Evolutionary conservation across 2,797 vertebrate genomes (phyloP), one percentile per base, ranked within the genome.

Genomic region (Sebastes paucispinis): DNA sequence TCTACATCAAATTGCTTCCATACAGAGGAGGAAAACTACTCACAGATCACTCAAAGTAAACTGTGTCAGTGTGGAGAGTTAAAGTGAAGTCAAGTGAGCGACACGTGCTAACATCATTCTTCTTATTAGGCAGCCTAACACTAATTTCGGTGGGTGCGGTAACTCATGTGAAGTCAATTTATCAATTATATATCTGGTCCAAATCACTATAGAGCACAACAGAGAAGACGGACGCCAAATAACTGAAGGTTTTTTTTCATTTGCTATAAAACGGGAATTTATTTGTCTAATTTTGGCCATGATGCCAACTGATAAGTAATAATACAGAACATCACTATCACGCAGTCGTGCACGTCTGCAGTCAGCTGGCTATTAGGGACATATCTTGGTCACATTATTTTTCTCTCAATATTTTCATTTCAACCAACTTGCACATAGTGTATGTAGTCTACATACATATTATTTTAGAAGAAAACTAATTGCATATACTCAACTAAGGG

Each of bases 161-260:
- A 31, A 31, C 82, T 92, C 91, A 90, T 84, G 85, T 93, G 89
- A 89, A 85, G 81, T 80, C 78, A 89, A 58, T 92, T 87, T 50
- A 69, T 62, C 74, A 31, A 71, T 86, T 86, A 81, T 59, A 58
- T 34, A 24, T 79, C 32, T 22, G 39, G 22, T 43, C 34, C 22
- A 57, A 77, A 70, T 55, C n/a, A 77, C 62, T 36, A 4, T 2
- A 62, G 43, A 67, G 25, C 8, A 20, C 60, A 76, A 47, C 36
- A 4, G 27, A 43, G 12, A 69, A 54, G 63, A 72, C 2, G 36
- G 22, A 66, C 1, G 4, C 9, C 11, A 71, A 59, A 47, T 5
- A 8, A 58, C 6, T 5, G 20, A 32, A 65, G 31, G 18, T 0
- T 2, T 8, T 32, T 52, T 36, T 14, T 3, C 2, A 58, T 57